These are phyloP conservation scores for Rhinogobio ventralis DNA, from an alignment of 2,797 vertebrate genomes.

Conservation along the genomic window DNA sequence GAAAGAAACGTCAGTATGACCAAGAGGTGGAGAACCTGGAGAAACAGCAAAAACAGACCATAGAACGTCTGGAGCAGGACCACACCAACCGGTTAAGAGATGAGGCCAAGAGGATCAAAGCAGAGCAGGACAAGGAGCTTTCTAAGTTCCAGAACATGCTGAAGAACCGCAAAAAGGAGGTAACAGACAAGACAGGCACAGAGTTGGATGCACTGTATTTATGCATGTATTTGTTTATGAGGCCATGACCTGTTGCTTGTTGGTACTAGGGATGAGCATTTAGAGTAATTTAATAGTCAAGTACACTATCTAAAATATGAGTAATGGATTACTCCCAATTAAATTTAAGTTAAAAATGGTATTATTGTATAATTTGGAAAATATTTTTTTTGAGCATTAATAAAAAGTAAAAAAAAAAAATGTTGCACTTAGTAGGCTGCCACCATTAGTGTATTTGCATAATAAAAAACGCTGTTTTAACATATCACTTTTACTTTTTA, in stretches of 20 bases:
- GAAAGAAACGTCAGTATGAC: conserved; percentile 95
- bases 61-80: conserved; percentile 96
- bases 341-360: not conserved
- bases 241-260: conserved; percentile 23
- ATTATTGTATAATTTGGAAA: no score
- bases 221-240: conserved; percentile 34
- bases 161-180: conserved; percentile 98
- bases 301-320: not conserved
- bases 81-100: conserved; percentile 94
- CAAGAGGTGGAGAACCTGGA: conserved; percentile 97
- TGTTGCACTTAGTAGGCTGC: not conserved
- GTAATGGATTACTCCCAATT: not conserved
- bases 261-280: conserved; percentile 21
- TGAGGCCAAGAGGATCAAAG: conserved; percentile 96
- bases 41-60: conserved; percentile 97
- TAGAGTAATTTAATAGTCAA: conserved; percentile 11
- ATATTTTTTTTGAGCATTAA: not conserved
- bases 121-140: conserved; percentile 95
- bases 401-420: not conserved
- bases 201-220: conserved; percentile 12
- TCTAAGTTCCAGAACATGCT: conserved; percentile 97
- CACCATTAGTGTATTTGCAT: not conserved
- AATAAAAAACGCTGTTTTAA: not conserved
- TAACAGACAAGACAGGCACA: conserved; percentile 61
- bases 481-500: not conserved